Conservation (phyloP, 2,113 vertebrate genomes). For the Leptosomus discolor region DNA sequence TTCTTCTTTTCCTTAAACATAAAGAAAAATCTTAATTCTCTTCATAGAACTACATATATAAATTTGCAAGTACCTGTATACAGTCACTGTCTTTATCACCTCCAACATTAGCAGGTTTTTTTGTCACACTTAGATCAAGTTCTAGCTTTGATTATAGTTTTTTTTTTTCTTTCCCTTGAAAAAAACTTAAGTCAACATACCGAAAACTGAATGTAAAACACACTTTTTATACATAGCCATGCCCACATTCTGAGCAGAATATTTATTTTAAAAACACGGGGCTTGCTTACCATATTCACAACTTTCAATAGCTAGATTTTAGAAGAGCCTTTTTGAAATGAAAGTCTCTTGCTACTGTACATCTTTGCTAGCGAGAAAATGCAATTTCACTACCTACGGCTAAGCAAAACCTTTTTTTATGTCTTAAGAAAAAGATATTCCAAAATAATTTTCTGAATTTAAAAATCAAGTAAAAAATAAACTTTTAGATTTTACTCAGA, state of each 20-base stretch:
- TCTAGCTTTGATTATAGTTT: neutral
- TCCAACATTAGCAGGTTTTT: slow-evolving; percentile 1
- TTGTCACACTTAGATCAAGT: neutral
- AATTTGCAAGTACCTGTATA: slow-evolving; percentile 9
- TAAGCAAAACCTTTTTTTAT: neutral
- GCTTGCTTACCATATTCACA: slow-evolving; percentile 33
- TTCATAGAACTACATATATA: neutral
- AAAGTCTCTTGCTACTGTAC: neutral
- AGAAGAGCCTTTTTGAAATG: slow-evolving; percentile 44
- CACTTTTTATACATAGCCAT: neutral
- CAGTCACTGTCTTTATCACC: neutral
- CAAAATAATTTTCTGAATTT: neutral
- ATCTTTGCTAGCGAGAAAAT: slow-evolving; percentile 36
- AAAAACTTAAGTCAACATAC: neutral
- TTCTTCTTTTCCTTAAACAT: neutral
- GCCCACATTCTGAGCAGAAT: slow-evolving; percentile 2
- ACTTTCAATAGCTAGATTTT: slow-evolving; percentile 30
- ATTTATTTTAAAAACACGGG: slow-evolving; percentile 64
- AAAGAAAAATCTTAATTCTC: neutral
- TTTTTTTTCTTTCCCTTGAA: neutral
- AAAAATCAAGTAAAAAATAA: neutral
- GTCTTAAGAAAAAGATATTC: neutral
- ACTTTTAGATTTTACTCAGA: neutral
- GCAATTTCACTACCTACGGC: neutral
- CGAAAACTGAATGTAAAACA: slow-evolving; percentile 6